Conservation (phyloP, 2,113 vertebrate genomes). For the Anhinga anhinga region DNA sequence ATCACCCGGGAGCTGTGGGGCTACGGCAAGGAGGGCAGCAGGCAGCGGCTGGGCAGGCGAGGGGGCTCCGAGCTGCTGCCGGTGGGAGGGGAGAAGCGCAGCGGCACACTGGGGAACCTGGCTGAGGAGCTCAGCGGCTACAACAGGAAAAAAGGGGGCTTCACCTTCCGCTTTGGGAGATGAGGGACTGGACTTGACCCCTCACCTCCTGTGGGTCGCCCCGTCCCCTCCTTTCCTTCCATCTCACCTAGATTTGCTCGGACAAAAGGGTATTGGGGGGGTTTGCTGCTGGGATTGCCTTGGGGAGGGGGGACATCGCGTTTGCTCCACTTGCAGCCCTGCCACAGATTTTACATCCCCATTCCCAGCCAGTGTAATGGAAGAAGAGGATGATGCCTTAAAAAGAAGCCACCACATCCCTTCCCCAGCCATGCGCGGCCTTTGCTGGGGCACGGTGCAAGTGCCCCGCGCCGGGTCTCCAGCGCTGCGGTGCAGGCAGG, state of each 20-base stretch:
- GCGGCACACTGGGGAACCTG: constrained; percentile 4
- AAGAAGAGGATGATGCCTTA: not conserved
- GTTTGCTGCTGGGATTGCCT: not conserved
- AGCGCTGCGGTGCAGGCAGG: not conserved
- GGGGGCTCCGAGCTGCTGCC: not conserved
- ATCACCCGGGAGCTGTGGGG: constrained; percentile 29
- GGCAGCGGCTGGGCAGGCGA: not conserved
- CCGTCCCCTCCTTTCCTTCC: not conserved
- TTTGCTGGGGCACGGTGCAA: not conserved
- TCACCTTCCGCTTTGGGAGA: constrained; percentile 76
- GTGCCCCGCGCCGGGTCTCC: not conserved
- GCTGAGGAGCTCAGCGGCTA: constrained; percentile 67
- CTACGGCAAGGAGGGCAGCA: not conserved
- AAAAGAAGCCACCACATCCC: not conserved
- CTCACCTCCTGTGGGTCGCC: not conserved
- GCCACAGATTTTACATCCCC: not conserved
- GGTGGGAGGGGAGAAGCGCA: not conserved
- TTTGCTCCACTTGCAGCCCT: not conserved
- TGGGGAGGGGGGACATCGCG: rapidly evolving
- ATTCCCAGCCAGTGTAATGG: rapidly evolving
- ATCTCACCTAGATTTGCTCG: not conserved
- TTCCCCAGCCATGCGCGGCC: rapidly evolving
- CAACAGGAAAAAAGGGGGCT: constrained; percentile 70
- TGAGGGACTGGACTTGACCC: not conserved
- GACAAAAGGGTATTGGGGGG: not conserved